Evolutionary conservation across 2,888 invertebrate species (phyloP), one percentile per base, ranked within the genome.

Genomic region (Ditylenchus weischeri): DNA sequence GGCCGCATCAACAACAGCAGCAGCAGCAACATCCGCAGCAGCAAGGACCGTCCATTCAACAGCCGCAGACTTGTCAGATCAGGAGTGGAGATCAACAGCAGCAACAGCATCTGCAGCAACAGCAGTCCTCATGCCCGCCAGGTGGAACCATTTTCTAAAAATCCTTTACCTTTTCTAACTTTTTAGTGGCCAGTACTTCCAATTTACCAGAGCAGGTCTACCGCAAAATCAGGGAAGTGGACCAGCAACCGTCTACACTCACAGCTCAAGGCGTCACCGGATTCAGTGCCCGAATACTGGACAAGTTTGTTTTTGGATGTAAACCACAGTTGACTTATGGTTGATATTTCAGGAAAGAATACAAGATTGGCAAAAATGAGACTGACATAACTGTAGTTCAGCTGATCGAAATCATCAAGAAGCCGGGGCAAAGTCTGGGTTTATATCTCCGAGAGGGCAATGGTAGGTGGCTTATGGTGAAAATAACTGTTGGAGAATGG

Each of bases 401-500:
- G 65, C 75, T 94, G 83, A 94, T 98, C 78, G 98, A 98, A 86
- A 95, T 98, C 83, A 93, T 98, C 76, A 98, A 98, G 86, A 88
- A 95, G 79, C 98, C 98, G 0, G 98, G 96, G 18, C 96, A 98
- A 86, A 95, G 95, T 36, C 87, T 98, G 73, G 98, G 98, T 57
- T 88, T 98, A 70, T 98, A 98, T 85, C 95, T 98, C 21, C 68
- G 83, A 21, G 96, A 98, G 82, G 95, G 96, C n/a, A 95, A 98
- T 83, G 96, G 73, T 75, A 43, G 43, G 43, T 15, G 15, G 11
- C 8, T 3, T 8, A 15, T 43, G 15, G 43, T 15, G 5, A 43
- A 43, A 29, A 29, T 29, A 29, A 5, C 2, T 29, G 29, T 29
- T 4, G 2, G 29, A 29, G 29, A 29, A 29, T 29, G 5, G 5